phyloP scores from a whole-genome alignment of 1,140 invertebrate species.

The Cherax destructor region DNA sequence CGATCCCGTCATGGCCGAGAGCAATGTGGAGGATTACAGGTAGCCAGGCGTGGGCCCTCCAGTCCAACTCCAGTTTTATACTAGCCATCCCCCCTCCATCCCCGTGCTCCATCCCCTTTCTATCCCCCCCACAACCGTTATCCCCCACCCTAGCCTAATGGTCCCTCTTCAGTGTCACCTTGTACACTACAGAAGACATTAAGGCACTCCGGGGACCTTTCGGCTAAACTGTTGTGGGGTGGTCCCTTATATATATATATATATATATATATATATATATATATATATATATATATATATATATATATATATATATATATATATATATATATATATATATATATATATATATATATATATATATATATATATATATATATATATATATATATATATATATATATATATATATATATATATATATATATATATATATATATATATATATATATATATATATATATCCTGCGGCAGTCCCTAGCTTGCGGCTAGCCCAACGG shows the following conservation, averaged over 20 bases:
- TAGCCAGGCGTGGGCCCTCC: conserved; percentile 64
- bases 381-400: too few species aligned
- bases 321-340: neutral
- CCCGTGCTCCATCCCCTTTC: neutral
- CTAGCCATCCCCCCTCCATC: neutral
- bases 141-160: conserved; percentile 1
- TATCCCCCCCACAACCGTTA: too few species aligned
- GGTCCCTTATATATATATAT: neutral
- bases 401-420: neutral
- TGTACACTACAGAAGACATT: neutral
- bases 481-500: conserved; percentile 12
- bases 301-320: too few species aligned
- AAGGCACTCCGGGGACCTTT: conserved; percentile 35
- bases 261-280: too few species aligned
- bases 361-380: neutral
- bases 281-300: too few species aligned
- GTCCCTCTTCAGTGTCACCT: neutral
- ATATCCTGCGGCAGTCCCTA: neutral
- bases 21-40: conserved; percentile 81
- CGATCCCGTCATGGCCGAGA: conserved; percentile 79
- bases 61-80: neutral
- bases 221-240: conserved; percentile 47
- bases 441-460: neutral
- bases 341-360: conserved; percentile 5
- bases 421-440: conserved; percentile 22